Conservation (phyloP, 2,113 vertebrate species). For the Gnathonemus longibarbis region DNA sequence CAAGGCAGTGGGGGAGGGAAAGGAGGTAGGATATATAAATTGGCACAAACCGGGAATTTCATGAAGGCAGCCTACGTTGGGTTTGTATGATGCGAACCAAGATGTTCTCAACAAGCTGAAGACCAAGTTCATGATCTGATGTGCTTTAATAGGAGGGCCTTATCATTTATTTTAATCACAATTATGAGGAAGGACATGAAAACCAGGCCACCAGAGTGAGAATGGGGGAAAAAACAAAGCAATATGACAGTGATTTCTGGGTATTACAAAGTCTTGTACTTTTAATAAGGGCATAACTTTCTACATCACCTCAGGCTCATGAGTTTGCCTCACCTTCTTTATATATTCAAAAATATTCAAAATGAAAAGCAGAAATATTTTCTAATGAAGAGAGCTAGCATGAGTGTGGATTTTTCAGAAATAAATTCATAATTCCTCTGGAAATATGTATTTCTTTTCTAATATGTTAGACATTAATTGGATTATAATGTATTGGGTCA, state of each 20-base stretch:
- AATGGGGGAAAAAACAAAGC: not conserved
- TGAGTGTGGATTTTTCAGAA: not conserved
- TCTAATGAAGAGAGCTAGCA: not conserved
- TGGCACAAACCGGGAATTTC: conserved; percentile 16
- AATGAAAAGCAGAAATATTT: not conserved
- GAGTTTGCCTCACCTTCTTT: not conserved
- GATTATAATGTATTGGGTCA: not conserved
- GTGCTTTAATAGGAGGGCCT: not conserved
- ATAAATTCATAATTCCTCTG: not conserved
- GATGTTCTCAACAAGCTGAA: not conserved
- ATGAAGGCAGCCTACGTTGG: not conserved
- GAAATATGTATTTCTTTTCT: not conserved
- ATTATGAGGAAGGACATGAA: not conserved
- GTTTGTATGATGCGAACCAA: not conserved
- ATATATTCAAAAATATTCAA: not conserved
- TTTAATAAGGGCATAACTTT: not conserved
- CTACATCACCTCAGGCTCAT: not conserved
- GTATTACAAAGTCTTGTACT: not conserved
- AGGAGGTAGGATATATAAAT: conserved; percentile 18
- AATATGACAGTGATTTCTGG: not conserved
- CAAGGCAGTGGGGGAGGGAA: not conserved
- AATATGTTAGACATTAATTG: not conserved
- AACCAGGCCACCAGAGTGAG: not conserved
- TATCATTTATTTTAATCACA: not conserved
- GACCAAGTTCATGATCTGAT: not conserved